Conservation (phyloP, 2,797 vertebrate genomes). For the Bovichtus variegatus region DNA sequence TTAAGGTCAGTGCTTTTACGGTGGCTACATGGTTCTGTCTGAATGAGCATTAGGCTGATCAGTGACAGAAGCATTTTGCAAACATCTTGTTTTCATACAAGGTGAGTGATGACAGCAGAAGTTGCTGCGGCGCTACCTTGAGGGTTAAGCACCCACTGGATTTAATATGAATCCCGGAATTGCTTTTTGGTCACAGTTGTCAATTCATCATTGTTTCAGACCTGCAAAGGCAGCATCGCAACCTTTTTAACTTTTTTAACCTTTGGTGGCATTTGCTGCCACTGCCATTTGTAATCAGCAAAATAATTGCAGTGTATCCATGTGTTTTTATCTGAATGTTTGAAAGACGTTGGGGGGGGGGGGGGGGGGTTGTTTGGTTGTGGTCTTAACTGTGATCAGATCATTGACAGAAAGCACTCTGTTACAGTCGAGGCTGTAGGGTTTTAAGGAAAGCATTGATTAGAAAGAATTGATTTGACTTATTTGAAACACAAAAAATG, state of each 20-base stretch:
- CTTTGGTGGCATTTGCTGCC: too few relatives aligned
- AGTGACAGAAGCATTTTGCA: slow-evolving; percentile 1
- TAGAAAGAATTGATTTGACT: background rate
- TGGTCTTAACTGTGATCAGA: background rate
- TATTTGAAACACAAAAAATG: background rate
- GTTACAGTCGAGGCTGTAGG: background rate
- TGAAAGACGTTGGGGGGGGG: too few relatives aligned
- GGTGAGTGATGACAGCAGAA: background rate
- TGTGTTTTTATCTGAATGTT: background rate
- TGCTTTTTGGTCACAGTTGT: background rate
- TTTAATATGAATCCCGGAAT: background rate
- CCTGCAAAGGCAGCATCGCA: background rate
- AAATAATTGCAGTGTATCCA: background rate
- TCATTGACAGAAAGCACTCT: background rate
- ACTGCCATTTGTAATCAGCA: background rate
- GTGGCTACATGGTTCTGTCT: background rate
- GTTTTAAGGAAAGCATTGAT: background rate
- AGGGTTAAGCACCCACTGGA: background rate
- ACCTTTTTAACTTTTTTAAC: background rate
- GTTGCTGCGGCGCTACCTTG: background rate
- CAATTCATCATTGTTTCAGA: background rate
- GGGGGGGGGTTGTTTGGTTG: background rate
- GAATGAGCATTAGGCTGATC: background rate
- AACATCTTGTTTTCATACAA: background rate
- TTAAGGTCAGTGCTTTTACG: background rate